Percentiles rank a stretch among this genome's conserved stretches.
phyloP scores from a whole-genome alignment of 1,140 invertebrate genomes.

The Drosophila watanabei region DNA sequence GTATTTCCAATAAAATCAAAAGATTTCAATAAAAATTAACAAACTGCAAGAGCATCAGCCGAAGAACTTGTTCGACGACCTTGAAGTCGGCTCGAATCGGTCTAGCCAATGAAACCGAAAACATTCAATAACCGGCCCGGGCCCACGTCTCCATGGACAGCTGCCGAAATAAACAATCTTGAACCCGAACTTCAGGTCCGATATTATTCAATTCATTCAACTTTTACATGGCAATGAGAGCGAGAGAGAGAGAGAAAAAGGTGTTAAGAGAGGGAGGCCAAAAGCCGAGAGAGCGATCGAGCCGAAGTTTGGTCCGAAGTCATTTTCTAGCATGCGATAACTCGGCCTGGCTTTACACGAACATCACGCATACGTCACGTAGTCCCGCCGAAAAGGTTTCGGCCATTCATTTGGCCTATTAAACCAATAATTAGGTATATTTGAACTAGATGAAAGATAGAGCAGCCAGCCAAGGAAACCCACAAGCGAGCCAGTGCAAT shows the following conservation, averaged over 20 bases:
- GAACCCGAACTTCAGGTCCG: constrained; percentile 67
- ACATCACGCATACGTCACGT: constrained; percentile 63
- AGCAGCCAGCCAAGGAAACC: constrained; percentile 45
- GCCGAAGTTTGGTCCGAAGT: constrained; percentile 2
- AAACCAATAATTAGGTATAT: constrained; percentile 58
- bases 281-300: not conserved
- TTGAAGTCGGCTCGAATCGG: constrained; percentile 54
- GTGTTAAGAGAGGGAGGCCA: not conserved
- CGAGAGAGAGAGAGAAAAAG: constrained; percentile 1
- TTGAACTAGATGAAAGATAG: constrained; percentile 44
- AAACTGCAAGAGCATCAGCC: constrained; percentile 42
- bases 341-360: constrained; percentile 9
- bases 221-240: constrained; percentile 71
- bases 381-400: constrained; percentile 37
- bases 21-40: constrained; percentile 29
- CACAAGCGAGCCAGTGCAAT: constrained; percentile 39
- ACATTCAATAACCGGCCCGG: constrained; percentile 64
- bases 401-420: constrained; percentile 41
- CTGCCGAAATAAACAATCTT: constrained; percentile 75
- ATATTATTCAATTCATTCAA: constrained; percentile 74
- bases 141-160: constrained; percentile 42
- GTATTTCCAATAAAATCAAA: constrained; percentile 28
- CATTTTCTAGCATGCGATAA: constrained; percentile 64
- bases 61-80: constrained; percentile 77
- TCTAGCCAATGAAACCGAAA: constrained; percentile 75